Evolutionary conservation across 1,140 invertebrate genomes (phyloP).

Genomic region (Euura saliciscinereae): DNA sequence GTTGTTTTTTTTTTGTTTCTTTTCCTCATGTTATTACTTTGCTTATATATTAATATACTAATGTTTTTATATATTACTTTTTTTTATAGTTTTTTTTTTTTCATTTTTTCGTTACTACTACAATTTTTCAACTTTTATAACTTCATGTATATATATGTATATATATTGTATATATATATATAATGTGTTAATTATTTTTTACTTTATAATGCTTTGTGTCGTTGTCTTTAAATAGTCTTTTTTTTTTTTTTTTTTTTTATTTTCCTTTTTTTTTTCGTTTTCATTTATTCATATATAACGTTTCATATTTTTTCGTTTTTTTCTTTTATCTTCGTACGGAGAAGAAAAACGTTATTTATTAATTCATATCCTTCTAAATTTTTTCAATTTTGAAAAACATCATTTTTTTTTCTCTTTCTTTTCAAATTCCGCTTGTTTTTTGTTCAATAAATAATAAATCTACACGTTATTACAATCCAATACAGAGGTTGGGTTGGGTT

Average conservation of each 20-base stretch:
- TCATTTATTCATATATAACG: background rate
- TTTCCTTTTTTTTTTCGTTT: constrained; percentile 14
- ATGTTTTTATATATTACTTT: background rate
- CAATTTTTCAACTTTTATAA: background rate
- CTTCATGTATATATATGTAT: constrained; percentile 1
- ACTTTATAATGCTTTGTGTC: constrained; percentile 59
- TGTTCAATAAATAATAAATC: background rate
- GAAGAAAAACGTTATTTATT: background rate
- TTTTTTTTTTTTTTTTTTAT: constrained; percentile 13
- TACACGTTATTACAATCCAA: background rate
- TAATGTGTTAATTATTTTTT: constrained; percentile 42
- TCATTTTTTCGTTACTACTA: constrained; percentile 8
- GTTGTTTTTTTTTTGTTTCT: constrained; percentile 27
- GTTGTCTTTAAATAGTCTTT: constrained; percentile 60
- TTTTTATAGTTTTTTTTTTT: constrained; percentile 5
- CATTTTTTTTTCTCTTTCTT: background rate
- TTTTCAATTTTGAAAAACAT: too few species aligned
- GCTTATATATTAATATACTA: background rate
- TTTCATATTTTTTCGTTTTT: background rate
- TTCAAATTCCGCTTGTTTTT: background rate
- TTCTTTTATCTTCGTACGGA: background rate
- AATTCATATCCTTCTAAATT: background rate
- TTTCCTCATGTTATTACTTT: constrained; percentile 18
- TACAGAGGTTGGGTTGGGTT: too few species aligned
- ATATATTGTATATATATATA: constrained; percentile 28